A percentile compares a stretch with the other conserved stretches of the same genome.
These are phyloP conservation scores for Holothuria scabra DNA, from an alignment of 53 echinoderm and acorn worm species.

Conservation along the genomic window DNA sequence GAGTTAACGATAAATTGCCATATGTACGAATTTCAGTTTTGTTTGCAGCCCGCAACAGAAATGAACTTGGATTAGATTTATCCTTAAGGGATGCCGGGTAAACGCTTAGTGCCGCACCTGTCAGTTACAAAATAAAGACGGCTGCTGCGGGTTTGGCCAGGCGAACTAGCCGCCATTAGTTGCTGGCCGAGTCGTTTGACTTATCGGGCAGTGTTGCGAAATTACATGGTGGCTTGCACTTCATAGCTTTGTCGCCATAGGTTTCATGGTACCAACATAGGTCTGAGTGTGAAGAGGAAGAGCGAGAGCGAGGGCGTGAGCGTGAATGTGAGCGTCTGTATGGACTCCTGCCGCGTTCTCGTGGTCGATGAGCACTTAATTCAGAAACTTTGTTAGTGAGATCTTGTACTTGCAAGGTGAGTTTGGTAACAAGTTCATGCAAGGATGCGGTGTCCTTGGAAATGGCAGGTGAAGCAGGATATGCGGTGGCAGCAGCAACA, in stretches of 20 bases:
- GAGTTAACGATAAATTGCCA: constrained; percentile 46
- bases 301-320: not conserved
- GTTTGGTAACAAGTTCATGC: constrained; percentile 8
- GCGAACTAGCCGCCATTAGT: constrained; percentile 32
- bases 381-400: too few species aligned
- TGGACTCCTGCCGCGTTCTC: too few species aligned
- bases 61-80: not conserved
- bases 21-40: constrained; percentile 30
- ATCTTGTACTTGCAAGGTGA: constrained; percentile 13
- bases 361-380: too few species aligned
- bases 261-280: constrained; percentile 37
- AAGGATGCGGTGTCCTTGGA: not conserved
- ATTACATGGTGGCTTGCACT: constrained; percentile 27
- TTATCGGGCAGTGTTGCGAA: not conserved
- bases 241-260: constrained; percentile 14
- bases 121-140: constrained; percentile 44
- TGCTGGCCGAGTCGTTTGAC: constrained; percentile 29
- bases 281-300: not conserved
- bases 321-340: too few species aligned
- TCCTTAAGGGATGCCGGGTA: constrained; percentile 11
- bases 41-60: constrained; percentile 39
- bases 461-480: not conserved
- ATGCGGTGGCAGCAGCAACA: not conserved
- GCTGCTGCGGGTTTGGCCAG: constrained; percentile 1
- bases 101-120: constrained; percentile 60